These are phyloP conservation scores for Cassiopea xamachana DNA, from an alignment of 30 jellyfish, hydroid and myxozoan species.

Conservation along the genomic window DNA sequence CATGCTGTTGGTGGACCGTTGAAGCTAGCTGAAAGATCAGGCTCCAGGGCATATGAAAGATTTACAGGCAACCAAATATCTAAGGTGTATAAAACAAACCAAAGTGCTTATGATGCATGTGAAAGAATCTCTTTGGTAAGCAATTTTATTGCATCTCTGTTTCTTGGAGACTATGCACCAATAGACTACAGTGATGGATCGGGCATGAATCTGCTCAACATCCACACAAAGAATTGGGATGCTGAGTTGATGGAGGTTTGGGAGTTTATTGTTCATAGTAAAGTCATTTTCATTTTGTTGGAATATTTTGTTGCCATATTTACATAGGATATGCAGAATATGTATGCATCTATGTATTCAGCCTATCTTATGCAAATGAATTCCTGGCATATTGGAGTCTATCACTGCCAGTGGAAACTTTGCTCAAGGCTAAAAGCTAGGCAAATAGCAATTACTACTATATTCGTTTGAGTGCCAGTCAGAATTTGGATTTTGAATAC, in stretches of 20 bases:
- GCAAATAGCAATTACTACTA: too few relatives aligned
- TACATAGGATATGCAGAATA: too few relatives aligned
- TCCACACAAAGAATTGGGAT: constrained; percentile 75
- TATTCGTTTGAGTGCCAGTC: too few relatives aligned
- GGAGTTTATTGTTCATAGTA: background rate
- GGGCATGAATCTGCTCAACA: constrained; percentile 89
- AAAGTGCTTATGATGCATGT: constrained; percentile 49
- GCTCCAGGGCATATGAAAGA: constrained; percentile 88
- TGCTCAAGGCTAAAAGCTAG: too few relatives aligned
- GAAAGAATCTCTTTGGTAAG: constrained; percentile 89
- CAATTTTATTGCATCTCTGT: constrained; percentile 84
- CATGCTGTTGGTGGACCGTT: constrained; percentile 75
- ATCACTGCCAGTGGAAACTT: too few relatives aligned
- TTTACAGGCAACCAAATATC: constrained; percentile 94
- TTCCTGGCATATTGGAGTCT: too few relatives aligned
- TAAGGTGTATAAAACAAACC: constrained; percentile 37
- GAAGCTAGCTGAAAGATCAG: constrained; percentile 73
- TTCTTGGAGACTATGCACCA: constrained; percentile 87
- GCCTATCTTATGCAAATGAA: too few relatives aligned
- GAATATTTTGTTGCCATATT: too few relatives aligned
- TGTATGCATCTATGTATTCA: too few relatives aligned
- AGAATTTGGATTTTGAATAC: too few relatives aligned
- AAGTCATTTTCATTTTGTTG: too few relatives aligned
- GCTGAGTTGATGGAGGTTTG: constrained; percentile 52
- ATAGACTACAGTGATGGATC: constrained; percentile 97